Evolutionary conservation across 2,797 vertebrate genomes (phyloP), one percentile per base, ranked within the genome.

Genomic region (Lateolabrax maculatus): DNA sequence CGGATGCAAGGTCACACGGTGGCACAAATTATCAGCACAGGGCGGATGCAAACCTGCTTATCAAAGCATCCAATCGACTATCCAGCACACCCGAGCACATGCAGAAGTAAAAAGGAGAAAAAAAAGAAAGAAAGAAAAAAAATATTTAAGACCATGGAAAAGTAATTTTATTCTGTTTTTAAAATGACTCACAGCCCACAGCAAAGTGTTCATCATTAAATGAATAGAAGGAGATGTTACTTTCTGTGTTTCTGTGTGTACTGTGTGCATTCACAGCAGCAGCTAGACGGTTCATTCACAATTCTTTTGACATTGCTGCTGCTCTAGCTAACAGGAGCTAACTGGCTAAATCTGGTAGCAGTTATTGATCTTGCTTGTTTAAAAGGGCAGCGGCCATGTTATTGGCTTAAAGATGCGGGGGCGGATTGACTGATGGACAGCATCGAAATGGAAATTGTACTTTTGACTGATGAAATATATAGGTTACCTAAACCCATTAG

Each of bases 41-140:
- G 43, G 34, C 31, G 27, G 80, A 77, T 74, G 74, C 37, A 66
- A 56, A 83, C 83, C 49, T 64, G 37, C 71, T 83, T 62, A 77
- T 79, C 48, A 73, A 72, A 77, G 71, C 37, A 58, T 36, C 7
- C 27, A 31, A 67, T 63, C 29, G 29, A 31, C 41, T 11, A 37
- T 43, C 67, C 16, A 71, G 41, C 39, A 57, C 29, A 9, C 1
- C 10, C 52, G 25, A 48, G 65, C 25, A 53, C 34, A 56, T 8
- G 12, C 44, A n/a, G 31, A 39, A 43, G 27, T 39, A n/a, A 25
- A 41, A 29, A 46, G 46, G 69, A 39, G 21, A 9, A 57, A 13
- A 9, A 13, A 31, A 1, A 16, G 4, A 2, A 18, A 11, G 39
- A 36, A 55, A 44, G 49, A 61, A 6, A 10, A 29, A 34, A 9